A percentile compares a stretch with the other conserved stretches of the same genome.
phyloP scores from a whole-genome alignment of 2,797 vertebrate species.

The Garrulus glandarius region DNA sequence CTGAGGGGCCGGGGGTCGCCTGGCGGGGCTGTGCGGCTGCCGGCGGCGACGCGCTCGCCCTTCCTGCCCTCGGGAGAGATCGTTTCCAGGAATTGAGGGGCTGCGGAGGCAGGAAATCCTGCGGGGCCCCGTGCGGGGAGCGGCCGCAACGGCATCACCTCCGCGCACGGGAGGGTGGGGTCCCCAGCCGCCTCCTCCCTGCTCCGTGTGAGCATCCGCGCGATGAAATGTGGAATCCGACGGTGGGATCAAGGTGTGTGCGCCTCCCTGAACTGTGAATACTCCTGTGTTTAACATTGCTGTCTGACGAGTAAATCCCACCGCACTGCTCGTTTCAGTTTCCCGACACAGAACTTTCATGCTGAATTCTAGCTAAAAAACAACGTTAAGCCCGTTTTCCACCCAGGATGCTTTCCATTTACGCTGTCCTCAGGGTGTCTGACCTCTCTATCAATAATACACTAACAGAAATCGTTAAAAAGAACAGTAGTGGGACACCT shows the following conservation, averaged over 20 bases:
- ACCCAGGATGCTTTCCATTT: neutral
- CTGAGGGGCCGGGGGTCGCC: neutral
- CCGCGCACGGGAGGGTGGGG: neutral
- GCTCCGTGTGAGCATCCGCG: neutral
- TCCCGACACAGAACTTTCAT: neutral
- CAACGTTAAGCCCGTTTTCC: neutral
- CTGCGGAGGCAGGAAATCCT: neutral
- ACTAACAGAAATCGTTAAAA: neutral
- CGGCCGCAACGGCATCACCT: neutral
- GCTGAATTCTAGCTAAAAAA: neutral
- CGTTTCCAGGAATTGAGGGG: neutral
- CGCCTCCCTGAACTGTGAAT: accelerated
- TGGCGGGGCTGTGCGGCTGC: neutral
- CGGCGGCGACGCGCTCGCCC: neutral
- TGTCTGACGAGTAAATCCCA: neutral
- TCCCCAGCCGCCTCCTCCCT: neutral
- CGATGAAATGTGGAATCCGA: accelerated
- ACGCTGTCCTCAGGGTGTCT: neutral
- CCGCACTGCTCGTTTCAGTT: neutral
- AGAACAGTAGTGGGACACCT: neutral
- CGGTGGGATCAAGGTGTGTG: too few relatives aligned
- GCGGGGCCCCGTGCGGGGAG: neutral
- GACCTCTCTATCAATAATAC: neutral
- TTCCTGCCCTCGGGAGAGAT: neutral
- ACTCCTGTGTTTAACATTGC: accelerated